phyloP scores from a whole-genome alignment of 92 coral and sea anemone species.

The Heliopora coerulea region DNA sequence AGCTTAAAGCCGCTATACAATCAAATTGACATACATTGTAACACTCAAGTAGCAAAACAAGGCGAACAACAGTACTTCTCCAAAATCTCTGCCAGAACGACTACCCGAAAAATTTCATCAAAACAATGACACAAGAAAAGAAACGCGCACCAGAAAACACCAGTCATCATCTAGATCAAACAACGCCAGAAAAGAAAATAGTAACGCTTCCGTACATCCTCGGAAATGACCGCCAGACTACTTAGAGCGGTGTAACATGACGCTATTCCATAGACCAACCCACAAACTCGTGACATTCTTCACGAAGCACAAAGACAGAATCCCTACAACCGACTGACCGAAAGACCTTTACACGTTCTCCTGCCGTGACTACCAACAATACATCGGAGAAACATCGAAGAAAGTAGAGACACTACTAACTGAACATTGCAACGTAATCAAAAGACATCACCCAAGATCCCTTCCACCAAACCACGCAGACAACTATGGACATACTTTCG shows the following conservation, averaged over 20 bases:
- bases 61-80: background rate
- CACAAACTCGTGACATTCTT: background rate
- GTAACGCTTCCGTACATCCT: background rate
- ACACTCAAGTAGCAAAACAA: background rate
- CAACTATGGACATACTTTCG: constrained; percentile 22
- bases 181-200: background rate
- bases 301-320: background rate
- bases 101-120: background rate
- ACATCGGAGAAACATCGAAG: constrained; percentile 31
- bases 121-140: too few species aligned
- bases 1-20: constrained; percentile 11
- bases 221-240: background rate
- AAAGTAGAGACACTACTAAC: constrained; percentile 14
- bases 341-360: constrained; percentile 11
- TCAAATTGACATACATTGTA: constrained; percentile 31
- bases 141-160: background rate
- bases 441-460: constrained; percentile 21
- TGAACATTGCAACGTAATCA: constrained; percentile 38
- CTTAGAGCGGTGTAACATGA: background rate
- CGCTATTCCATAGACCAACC: background rate
- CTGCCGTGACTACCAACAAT: constrained; percentile 19
- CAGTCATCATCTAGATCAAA: background rate
- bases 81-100: background rate
- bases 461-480: constrained; percentile 15
- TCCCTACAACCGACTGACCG: background rate